A percentile compares a stretch with the other conserved stretches of the same genome.
These are phyloP conservation scores for Mixornis gularis DNA, from an alignment of 2,113 vertebrate genomes.

Conservation along the genomic window DNA sequence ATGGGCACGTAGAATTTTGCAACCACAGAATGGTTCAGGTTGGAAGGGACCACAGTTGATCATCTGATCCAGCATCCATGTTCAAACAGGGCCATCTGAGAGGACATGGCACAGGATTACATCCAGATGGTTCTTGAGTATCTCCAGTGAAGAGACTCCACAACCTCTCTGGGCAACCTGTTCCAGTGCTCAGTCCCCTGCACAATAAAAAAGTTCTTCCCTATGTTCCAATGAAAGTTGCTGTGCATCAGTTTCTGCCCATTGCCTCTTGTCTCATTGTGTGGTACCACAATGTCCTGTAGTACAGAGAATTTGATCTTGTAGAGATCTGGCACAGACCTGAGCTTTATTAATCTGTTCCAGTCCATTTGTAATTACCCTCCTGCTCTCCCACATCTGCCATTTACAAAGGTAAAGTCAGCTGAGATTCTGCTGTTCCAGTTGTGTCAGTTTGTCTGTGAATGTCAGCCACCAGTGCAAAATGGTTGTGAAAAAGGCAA, in stretches of 20 bases:
- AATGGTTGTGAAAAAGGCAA: not conserved
- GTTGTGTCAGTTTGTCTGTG: not conserved
- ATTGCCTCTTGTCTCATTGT: not conserved
- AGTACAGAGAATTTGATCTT: not conserved
- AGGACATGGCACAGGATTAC: not conserved
- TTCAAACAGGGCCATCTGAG: not conserved
- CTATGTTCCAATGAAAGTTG: not conserved
- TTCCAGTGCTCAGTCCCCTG: not conserved
- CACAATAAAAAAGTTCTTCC: not conserved
- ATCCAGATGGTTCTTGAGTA: not conserved
- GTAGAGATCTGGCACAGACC: not conserved
- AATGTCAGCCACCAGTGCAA: not conserved
- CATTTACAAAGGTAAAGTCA: not conserved
- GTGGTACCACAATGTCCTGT: not conserved
- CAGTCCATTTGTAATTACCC: not conserved
- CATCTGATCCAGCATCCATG: fast-evolving
- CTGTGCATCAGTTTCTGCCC: not conserved
- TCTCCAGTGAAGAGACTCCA: not conserved
- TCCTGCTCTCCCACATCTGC: not conserved
- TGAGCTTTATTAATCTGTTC: not conserved
- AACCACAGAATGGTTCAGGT: not conserved
- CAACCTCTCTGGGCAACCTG: not conserved
- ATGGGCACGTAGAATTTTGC: not conserved
- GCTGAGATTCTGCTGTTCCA: not conserved
- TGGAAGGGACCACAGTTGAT: not conserved